These are phyloP conservation scores for Diacarnus erythraeanus DNA, from an alignment of 37 sponge, comb jelly and placozoan genomes.

Conservation along the genomic window DNA sequence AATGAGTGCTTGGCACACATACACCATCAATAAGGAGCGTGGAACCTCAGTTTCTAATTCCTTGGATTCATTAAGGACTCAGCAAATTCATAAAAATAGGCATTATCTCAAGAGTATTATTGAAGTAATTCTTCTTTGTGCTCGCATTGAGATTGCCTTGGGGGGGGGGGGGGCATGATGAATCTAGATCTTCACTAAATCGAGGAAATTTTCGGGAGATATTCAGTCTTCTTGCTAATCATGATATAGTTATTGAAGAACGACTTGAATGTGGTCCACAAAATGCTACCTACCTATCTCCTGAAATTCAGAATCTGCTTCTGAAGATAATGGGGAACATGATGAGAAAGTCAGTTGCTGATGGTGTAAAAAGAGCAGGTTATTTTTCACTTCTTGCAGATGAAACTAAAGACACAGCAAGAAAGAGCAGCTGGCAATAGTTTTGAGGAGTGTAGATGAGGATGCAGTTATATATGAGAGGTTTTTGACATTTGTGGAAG, in stretches of 20 bases:
- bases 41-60: background rate
- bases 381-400: conserved; percentile 43
- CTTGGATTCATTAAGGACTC: background rate
- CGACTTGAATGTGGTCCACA: conserved; percentile 33
- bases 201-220: conserved; percentile 5
- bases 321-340: conserved; percentile 46
- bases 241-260: conserved; percentile 51
- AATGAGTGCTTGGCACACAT: conserved; percentile 39
- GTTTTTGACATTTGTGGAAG: conserved; percentile 46
- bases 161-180: background rate
- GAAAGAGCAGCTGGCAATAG: conserved; percentile 32
- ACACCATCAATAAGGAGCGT: background rate
- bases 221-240: conserved; percentile 48
- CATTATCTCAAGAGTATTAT: conserved; percentile 52
- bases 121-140: conserved; percentile 42
- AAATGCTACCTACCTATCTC: conserved; percentile 57
- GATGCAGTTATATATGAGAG: conserved; percentile 29
- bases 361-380: conserved; percentile 31
- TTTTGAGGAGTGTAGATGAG: conserved; percentile 41
- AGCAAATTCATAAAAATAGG: conserved; percentile 30
- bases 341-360: conserved; percentile 20
- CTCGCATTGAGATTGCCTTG: background rate
- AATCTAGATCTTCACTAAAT: background rate
- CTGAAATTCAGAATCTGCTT: conserved; percentile 53
- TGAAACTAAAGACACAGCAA: conserved; percentile 57